Percentiles rank a stretch among this genome's conserved stretches.
Conservation (phyloP, 2,113 vertebrate species). For the Grammomys surdaster region DNA sequence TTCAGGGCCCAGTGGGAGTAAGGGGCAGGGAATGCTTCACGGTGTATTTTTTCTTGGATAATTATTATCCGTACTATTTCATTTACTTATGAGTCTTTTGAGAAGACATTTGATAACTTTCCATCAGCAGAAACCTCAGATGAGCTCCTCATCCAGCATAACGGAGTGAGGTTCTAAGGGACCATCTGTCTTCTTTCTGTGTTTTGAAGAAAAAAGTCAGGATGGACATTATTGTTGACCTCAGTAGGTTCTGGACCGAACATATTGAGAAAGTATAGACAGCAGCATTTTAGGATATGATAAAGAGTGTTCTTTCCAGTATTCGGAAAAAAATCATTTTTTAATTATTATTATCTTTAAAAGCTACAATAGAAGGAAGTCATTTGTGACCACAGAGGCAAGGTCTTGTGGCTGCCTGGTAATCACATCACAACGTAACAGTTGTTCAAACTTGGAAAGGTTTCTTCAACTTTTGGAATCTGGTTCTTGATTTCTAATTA, state of each 20-base stretch:
- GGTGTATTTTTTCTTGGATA: neutral
- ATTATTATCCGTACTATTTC: neutral
- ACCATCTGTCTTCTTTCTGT: neutral
- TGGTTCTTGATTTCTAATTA: constrained; percentile 34
- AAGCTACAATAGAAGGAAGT: neutral
- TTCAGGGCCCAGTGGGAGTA: neutral
- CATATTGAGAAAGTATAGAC: neutral
- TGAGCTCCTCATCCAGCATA: neutral
- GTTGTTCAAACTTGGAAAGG: neutral
- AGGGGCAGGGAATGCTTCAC: neutral
- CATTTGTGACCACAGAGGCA: neutral
- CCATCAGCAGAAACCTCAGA: neutral
- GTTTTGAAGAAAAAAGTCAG: neutral
- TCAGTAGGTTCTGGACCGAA: neutral
- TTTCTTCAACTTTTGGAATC: constrained; percentile 41
- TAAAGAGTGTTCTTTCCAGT: neutral
- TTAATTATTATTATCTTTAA: neutral
- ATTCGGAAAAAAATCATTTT: neutral
- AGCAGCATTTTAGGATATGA: constrained; percentile 25
- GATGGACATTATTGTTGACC: constrained; percentile 1
- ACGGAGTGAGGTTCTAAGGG: neutral
- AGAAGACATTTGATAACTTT: constrained; percentile 8
- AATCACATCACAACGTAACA: constrained; percentile 33
- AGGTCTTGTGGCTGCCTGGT: neutral
- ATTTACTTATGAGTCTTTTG: constrained; percentile 41